These are phyloP conservation scores for Aurelia coerulea DNA, from an alignment of 30 jellyfish, hydroid and myxozoan species.

Conservation along the genomic window DNA sequence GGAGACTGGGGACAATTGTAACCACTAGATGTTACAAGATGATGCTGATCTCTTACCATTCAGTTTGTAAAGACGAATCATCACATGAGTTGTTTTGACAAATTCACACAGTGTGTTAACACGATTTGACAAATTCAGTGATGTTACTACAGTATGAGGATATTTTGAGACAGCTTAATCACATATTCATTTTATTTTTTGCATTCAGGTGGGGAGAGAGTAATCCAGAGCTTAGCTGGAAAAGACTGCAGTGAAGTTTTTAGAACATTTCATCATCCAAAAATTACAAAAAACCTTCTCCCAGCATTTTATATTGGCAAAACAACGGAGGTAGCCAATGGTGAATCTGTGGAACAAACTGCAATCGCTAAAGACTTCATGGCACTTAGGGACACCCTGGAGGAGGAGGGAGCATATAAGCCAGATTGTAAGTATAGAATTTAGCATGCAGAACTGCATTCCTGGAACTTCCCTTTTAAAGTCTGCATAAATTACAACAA, in stretches of 20 bases:
- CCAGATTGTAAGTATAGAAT: slow-evolving; percentile 84
- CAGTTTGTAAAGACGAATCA: no score
- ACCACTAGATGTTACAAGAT: no score
- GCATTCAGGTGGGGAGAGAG: slow-evolving; percentile 73
- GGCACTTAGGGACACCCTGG: slow-evolving; percentile 54
- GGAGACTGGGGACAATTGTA: no score
- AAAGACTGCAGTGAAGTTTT: slow-evolving; percentile 94
- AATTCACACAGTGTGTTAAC: no score
- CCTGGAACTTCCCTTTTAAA: not conserved
- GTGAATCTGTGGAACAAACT: slow-evolving; percentile 25
- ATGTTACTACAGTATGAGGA: not conserved
- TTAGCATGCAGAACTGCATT: not conserved
- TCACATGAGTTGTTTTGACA: no score
- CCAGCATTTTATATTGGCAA: slow-evolving; percentile 85
- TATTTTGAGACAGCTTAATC: not conserved
- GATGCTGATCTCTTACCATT: no score
- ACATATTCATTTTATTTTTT: not conserved
- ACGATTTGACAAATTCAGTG: no score
- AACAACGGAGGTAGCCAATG: slow-evolving; percentile 13
- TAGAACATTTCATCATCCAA: slow-evolving; percentile 76
- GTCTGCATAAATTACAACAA: not conserved
- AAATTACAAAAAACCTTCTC: slow-evolving; percentile 40
- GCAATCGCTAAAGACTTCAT: slow-evolving; percentile 76
- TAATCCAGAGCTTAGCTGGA: slow-evolving; percentile 85
- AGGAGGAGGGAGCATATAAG: slow-evolving; percentile 73